Evolutionary conservation across 2,888 invertebrate species (phyloP).

Genomic region (Prosapia bicincta): DNA sequence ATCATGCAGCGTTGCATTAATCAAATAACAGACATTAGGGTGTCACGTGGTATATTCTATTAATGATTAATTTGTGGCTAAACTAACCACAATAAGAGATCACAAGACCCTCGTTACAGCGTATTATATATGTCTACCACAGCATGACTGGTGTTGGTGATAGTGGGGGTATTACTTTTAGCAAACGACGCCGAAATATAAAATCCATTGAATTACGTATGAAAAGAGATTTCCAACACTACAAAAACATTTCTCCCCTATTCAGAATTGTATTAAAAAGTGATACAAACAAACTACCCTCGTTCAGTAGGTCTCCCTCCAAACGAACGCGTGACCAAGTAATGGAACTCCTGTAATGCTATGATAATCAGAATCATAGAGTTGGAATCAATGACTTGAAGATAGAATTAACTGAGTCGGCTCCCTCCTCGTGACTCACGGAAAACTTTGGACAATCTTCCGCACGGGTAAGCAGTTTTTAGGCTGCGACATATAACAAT

Average conservation of each 20-base stretch:
- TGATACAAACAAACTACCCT: not conserved
- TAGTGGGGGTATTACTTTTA: not conserved
- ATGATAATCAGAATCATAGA: not conserved
- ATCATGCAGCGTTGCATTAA: not conserved
- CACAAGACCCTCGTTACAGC: not conserved
- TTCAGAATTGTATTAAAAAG: not conserved
- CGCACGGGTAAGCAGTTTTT: not conserved
- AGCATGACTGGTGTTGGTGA: not conserved
- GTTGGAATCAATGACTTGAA: not conserved
- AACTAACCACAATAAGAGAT: not conserved
- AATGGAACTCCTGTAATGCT: not conserved
- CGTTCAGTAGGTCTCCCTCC: not conserved
- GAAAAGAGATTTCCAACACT: not conserved
- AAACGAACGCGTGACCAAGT: not conserved
- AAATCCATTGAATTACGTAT: not conserved
- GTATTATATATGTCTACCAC: not conserved
- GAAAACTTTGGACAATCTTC: not conserved
- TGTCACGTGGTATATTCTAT: too few relatives aligned
- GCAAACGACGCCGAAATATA: not conserved
- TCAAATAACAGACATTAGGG: too few relatives aligned
- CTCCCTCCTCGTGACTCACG: not conserved
- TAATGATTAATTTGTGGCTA: not conserved
- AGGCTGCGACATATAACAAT: too few relatives aligned
- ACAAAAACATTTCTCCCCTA: not conserved
- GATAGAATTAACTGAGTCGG: not conserved